Evolutionary conservation across 2,888 invertebrate genomes (phyloP).

Genomic region (Pteria penguin): DNA sequence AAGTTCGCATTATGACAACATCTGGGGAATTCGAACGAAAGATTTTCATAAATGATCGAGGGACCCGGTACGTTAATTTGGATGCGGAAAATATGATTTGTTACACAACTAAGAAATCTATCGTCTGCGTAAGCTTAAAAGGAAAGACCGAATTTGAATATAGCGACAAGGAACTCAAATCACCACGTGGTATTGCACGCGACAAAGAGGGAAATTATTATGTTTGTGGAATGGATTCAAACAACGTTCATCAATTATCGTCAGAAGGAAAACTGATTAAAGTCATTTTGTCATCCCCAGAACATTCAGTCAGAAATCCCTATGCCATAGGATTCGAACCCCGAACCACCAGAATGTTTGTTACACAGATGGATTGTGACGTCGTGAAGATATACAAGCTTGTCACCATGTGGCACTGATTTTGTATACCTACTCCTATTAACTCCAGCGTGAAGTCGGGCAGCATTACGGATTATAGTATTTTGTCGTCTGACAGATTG

Average conservation of each 20-base stretch:
- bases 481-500: too few relatives aligned
- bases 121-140: constrained; percentile 11
- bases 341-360: constrained; percentile 18
- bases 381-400: constrained; percentile 31
- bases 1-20: constrained; percentile 21
- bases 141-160: constrained; percentile 18
- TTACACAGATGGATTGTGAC: constrained; percentile 45
- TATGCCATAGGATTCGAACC: constrained; percentile 32
- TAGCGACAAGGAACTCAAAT: constrained; percentile 24
- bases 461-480: too few relatives aligned
- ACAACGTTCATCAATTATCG: constrained; percentile 39
- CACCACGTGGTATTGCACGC: constrained; percentile 33
- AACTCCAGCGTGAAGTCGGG: too few relatives aligned
- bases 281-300: constrained; percentile 18
- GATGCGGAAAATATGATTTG: neutral
- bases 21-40: constrained; percentile 4
- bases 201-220: constrained; percentile 39
- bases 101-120: constrained; percentile 34
- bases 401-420: constrained; percentile 34
- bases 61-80: constrained; percentile 26
- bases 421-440: neutral
- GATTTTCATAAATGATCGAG: constrained; percentile 29
- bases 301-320: constrained; percentile 32
- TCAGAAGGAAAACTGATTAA: constrained; percentile 22
- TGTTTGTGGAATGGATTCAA: constrained; percentile 42